These are phyloP conservation scores for Leptinotarsa haldemani DNA, from an alignment of 2,888 invertebrate genomes.

Conservation along the genomic window DNA sequence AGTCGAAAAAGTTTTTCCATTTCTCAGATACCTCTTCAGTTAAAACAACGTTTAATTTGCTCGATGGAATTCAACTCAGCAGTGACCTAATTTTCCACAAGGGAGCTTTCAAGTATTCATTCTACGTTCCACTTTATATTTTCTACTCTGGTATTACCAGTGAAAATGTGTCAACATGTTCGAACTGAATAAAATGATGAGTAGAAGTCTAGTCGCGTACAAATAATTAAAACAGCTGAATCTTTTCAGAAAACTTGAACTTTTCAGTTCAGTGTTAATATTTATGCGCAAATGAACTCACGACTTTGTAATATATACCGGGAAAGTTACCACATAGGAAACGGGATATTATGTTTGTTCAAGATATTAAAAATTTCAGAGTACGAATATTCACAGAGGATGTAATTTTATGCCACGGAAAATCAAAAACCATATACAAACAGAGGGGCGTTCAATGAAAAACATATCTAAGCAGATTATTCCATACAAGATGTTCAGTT, in stretches of 20 bases:
- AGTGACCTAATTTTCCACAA: neutral
- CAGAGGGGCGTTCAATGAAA: neutral
- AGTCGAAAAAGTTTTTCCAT: neutral
- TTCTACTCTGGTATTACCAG: neutral
- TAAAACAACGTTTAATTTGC: neutral
- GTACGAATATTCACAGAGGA: neutral
- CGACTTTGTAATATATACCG: neutral
- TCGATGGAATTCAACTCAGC: neutral
- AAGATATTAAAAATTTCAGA: slow-evolving; percentile 1
- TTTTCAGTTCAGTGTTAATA: slow-evolving; percentile 8
- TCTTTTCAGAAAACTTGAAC: neutral
- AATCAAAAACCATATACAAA: neutral
- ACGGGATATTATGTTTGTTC: slow-evolving; percentile 14
- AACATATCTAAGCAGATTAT: neutral
- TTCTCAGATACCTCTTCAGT: neutral
- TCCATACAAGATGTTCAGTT: neutral
- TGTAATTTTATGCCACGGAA: neutral
- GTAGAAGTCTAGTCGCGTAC: neutral
- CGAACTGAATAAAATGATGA: neutral
- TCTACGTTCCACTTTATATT: slow-evolving; percentile 4
- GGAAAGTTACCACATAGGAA: slow-evolving; percentile 9
- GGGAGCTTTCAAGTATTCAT: neutral
- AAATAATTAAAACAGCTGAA: neutral
- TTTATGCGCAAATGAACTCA: neutral
- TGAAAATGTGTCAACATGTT: neutral